Percentiles rank a stretch among this genome's conserved stretches.
These are phyloP conservation scores for Taphrorychus bicolor DNA, from an alignment of 2,888 invertebrate genomes.

Conservation along the genomic window DNA sequence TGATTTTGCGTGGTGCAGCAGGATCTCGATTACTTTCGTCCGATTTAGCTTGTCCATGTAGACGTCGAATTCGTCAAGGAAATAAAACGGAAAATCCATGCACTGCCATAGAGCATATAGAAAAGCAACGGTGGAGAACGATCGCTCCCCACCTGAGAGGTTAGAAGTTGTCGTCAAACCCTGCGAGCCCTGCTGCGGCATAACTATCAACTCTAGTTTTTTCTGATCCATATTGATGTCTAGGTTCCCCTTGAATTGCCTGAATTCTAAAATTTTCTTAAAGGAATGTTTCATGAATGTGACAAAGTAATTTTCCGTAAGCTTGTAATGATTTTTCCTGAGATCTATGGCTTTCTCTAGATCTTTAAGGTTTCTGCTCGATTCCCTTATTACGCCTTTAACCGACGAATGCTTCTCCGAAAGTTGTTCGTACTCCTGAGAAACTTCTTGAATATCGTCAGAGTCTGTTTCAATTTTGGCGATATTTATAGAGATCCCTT, in stretches of 20 bases:
- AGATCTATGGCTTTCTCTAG: slow-evolving; percentile 49
- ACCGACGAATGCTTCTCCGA: slow-evolving; percentile 50
- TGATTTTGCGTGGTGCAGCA: slow-evolving; percentile 75
- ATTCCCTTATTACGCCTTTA: slow-evolving; percentile 48
- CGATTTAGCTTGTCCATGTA: slow-evolving; percentile 93
- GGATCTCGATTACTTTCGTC: slow-evolving; percentile 77
- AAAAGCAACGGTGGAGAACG: slow-evolving; percentile 94
- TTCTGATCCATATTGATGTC: slow-evolving; percentile 62
- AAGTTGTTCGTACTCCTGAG: slow-evolving; percentile 52
- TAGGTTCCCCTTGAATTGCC: slow-evolving; percentile 69
- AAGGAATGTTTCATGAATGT: slow-evolving; percentile 61
- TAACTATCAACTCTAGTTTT: slow-evolving; percentile 63
- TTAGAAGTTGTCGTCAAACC: slow-evolving; percentile 66
- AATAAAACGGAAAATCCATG: slow-evolving; percentile 90
- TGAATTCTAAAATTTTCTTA: slow-evolving; percentile 63
- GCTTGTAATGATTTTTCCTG: slow-evolving; percentile 55
- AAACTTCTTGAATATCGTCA: slow-evolving; percentile 49
- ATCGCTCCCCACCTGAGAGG: slow-evolving; percentile 94
- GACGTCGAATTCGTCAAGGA: slow-evolving; percentile 96
- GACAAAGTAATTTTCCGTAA: slow-evolving; percentile 58
- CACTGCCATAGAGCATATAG: slow-evolving; percentile 93
- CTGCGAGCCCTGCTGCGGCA: slow-evolving; percentile 63
- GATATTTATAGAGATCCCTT: slow-evolving; percentile 59
- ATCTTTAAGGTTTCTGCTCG: slow-evolving; percentile 48
- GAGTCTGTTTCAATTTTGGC: slow-evolving; percentile 58